Evolutionary conservation across 2,113 vertebrate genomes (phyloP).

Genomic region (Plecotus auritus): DNA sequence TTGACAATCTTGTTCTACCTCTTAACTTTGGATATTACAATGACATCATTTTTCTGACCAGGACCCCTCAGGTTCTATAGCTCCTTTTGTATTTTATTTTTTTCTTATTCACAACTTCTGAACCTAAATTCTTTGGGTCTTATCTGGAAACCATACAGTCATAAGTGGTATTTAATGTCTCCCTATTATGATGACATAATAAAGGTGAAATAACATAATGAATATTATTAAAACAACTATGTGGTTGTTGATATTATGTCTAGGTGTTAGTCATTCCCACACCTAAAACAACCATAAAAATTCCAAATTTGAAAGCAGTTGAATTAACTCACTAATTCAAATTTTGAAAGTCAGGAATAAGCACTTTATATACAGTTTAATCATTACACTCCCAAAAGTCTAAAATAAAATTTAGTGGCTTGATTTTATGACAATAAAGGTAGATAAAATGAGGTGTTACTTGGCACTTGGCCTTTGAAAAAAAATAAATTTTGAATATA

Average conservation of each 20-base stretch:
- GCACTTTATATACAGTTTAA: not conserved
- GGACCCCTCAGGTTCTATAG: not conserved
- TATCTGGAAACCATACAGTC: not conserved
- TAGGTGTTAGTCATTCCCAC: not conserved
- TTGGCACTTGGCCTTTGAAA: not conserved
- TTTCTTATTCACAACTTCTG: not conserved
- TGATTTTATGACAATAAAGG: not conserved
- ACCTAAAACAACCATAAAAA: not conserved
- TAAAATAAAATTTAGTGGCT: slow-evolving; percentile 3
- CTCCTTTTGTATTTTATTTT: not conserved
- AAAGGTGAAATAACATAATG: not conserved
- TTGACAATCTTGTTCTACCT: slow-evolving; percentile 59
- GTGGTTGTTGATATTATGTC: not conserved
- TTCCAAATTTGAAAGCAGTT: not conserved
- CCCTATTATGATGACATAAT: not conserved
- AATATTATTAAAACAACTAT: not conserved
- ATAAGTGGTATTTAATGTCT: not conserved
- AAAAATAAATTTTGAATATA: not conserved
- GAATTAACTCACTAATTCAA: not conserved
- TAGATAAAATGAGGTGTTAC: not conserved
- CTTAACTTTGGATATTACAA: slow-evolving; percentile 70
- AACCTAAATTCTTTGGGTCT: not conserved
- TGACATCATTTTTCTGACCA: slow-evolving; percentile 46
- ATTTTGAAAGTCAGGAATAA: not conserved
- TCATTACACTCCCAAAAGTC: not conserved